Conservation (phyloP, 1,140 invertebrate genomes). For the Philopotamus ludificatus region DNA sequence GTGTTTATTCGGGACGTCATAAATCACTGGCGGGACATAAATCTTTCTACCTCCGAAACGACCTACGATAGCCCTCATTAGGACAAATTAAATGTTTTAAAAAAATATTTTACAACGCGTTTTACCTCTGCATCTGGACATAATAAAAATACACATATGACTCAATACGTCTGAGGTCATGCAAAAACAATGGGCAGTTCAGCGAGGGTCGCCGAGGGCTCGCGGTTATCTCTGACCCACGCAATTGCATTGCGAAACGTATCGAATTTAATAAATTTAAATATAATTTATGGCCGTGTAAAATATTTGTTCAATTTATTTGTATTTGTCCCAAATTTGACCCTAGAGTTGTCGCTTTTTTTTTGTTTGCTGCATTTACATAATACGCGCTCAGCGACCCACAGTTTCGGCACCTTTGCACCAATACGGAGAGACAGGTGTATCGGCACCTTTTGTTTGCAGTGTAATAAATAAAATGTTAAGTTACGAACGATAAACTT, state of each 20-base stretch:
- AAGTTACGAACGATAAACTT: background rate
- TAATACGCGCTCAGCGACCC: background rate
- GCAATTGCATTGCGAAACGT: no score
- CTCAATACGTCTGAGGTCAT: conserved; percentile 18
- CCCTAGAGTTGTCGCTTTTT: no score
- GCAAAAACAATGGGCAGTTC: conserved; percentile 13
- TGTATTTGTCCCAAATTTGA: no score
- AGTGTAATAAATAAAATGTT: conserved; percentile 13
- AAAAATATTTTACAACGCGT: no score
- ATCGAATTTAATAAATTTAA: no score
- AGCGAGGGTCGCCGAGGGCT: background rate
- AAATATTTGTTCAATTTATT: no score
- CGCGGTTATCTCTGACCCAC: background rate
- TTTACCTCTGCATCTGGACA: no score
- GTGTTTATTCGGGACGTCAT: conserved; percentile 39
- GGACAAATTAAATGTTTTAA: conserved; percentile 12
- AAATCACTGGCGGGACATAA: conserved; percentile 33
- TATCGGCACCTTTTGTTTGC: conserved; percentile 14
- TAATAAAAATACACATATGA: conserved; percentile 7
- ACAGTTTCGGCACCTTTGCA: background rate
- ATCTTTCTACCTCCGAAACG: conserved; percentile 29
- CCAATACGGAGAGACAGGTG: conserved; percentile 1
- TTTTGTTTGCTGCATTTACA: no score
- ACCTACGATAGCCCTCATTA: conserved; percentile 34
- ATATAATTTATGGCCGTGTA: no score